Base-by-base conservation (phyloP, 1,140 invertebrate genomes). In the Drosophila tropicalis region DNA sequence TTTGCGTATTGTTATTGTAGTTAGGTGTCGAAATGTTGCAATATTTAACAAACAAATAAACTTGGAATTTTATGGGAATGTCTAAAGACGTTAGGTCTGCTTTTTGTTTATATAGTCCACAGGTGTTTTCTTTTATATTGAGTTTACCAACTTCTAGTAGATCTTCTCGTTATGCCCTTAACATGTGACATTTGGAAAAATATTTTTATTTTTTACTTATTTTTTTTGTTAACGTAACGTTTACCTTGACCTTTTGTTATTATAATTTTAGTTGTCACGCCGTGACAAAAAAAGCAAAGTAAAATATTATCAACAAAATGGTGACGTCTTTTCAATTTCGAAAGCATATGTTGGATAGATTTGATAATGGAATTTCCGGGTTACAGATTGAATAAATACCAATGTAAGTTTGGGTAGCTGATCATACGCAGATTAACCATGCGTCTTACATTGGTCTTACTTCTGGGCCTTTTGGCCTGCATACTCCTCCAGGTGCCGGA, bases 41-140 rank as follows among this genome's bases (percentile, higher is more conserved):
- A 25, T 22, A 17, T 12, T 22, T 44, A 41, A 15, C 25, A 54
- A n/a, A 51, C 12, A 39, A 41, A 55, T 17, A 61, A 70, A 34
- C 22, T 12, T 7, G 10, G 17, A 40, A 54, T 34, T 12, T 15
- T 61, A 12, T 39, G 36, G 36, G 36, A 39, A 39, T 39, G 12
- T 13, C 36, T 13, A 9, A 13, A 3, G 41, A 4, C 15, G 22
- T 39, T 4, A 1, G n/a, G 17, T 62, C 19, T 51, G 56, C 61
- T 72, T 62, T 62, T 7, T 71, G 70, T 72, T 72, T 72, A 51
- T 39, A 71, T 39, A 57, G 34, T 39, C n/a, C 58, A 57, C 70
- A 72, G 58, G 58, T 72, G 70, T 72, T 71, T 57, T 57, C 13
- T 22, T 44, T 25, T 29, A 19, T 57, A 25, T 36, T 63, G 36